phyloP scores from a whole-genome alignment of 2,113 vertebrate species.

The Myanophis thanlyinensis region DNA sequence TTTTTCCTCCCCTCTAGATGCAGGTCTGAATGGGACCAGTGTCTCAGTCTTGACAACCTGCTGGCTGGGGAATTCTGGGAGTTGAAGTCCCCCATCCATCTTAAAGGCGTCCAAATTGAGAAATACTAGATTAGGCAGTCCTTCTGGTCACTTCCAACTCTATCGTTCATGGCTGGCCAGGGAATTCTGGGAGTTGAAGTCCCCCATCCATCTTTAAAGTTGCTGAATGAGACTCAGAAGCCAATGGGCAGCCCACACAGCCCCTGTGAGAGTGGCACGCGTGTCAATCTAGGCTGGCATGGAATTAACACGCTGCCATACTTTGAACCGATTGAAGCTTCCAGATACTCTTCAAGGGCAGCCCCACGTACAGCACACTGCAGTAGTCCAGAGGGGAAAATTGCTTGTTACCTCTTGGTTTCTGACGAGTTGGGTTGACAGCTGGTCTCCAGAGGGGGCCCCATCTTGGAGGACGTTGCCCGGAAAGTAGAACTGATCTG shows the following conservation, averaged over 20 bases:
- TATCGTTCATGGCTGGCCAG: background rate
- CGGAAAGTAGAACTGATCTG: conserved; percentile 48
- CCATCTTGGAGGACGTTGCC: conserved; percentile 48
- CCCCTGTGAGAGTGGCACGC: fast-evolving
- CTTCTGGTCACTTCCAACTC: no score
- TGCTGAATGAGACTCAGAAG: background rate
- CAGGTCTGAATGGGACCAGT: no score
- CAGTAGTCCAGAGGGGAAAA: background rate
- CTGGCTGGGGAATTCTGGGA: no score
- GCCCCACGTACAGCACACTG: background rate
- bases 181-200: background rate
- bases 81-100: no score
- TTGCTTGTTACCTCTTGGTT: conserved; percentile 84
- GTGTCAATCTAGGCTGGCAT: background rate
- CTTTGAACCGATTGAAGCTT: background rate
- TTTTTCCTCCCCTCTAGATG: no score
- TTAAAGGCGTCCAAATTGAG: no score
- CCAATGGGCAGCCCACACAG: background rate
- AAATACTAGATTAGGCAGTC: no score
- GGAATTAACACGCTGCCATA: fast-evolving
- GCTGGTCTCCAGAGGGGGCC: conserved; percentile 72
- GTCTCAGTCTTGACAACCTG: no score
- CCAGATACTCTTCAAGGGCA: background rate
- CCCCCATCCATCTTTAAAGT: background rate
- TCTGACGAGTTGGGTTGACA: conserved; percentile 86